Evolutionary conservation across 2,888 invertebrate species (phyloP), one percentile per base, ranked within the genome.

Genomic region (Meliscaeva auricollis): DNA sequence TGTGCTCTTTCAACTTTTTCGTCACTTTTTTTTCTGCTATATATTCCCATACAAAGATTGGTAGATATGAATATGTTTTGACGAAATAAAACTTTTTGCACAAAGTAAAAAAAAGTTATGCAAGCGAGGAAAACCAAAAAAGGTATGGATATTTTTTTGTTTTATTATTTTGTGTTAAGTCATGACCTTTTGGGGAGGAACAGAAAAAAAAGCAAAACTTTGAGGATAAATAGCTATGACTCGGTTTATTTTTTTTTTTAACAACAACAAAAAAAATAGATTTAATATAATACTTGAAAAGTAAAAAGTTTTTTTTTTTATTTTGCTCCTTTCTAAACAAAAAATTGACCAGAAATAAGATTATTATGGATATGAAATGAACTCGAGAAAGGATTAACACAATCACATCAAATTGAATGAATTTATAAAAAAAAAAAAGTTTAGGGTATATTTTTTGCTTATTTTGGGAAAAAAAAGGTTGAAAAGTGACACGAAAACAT

Each of bases 291-390:
- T 15, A 2, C 30, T 54, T 54, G 11, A 5, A 3, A 44, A 44
- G 41, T 4, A 60, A 20, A 17, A 35, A 35, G 56, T 41, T 58
- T 3, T 20, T 4, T 22, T 22, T 50, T 22, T 35, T 20, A 2
- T 52, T 6, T 26, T 8, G 4, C 13, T 41, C 3, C 4, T 41
- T 41, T 41, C 4, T 11, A 35, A 35, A 7, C 8, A 35, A 15
- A 52, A 68, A 76, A 54, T 56, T 68, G 77, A 68, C 60, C 70
- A 72, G 30, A 73, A 68, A 62, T 46, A 46, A 73, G 62, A 69
- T 54, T 64, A 64, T 60, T 60, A 69, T 68, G 52, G 50, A 60
- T 60, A 64, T 60, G 22, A 74, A 68, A 58, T 22, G 60, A 46
- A 50, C 48, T 80, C 41, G 44, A 13, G 32, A 13, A 60, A 54